Conservation (phyloP, 2,888 invertebrate species). For the Hypena proboscidalis region DNA sequence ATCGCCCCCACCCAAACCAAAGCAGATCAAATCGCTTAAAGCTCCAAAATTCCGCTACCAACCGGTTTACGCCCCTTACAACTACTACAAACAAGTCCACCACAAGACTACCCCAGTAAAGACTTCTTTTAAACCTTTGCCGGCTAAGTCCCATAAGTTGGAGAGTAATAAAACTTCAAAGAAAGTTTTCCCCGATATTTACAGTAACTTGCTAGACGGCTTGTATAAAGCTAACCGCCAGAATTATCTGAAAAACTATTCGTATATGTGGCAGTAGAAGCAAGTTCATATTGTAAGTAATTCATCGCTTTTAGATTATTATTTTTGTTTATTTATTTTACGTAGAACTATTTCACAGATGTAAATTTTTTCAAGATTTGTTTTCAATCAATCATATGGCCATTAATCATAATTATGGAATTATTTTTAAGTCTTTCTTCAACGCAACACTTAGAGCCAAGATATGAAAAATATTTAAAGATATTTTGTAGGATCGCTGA, state of each 20-base stretch:
- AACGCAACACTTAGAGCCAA: too few species aligned
- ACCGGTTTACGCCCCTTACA: slow-evolving; percentile 32
- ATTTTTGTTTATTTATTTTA: slow-evolving; percentile 2
- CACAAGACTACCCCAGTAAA: slow-evolving; percentile 15
- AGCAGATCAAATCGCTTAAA: slow-evolving; percentile 31
- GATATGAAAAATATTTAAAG: too few species aligned
- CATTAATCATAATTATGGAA: too few species aligned
- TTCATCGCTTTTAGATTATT: slow-evolving; percentile 20
- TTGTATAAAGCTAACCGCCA: slow-evolving; percentile 40
- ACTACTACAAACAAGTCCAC: slow-evolving; percentile 19
- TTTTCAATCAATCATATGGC: too few species aligned
- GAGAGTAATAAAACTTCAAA: slow-evolving; percentile 32
- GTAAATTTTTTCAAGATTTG: not conserved
- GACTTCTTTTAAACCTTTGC: slow-evolving; percentile 9
- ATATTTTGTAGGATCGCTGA: too few species aligned
- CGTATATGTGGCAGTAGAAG: slow-evolving; percentile 44
- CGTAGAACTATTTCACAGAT: not conserved
- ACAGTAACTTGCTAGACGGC: slow-evolving; percentile 46
- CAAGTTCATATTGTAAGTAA: slow-evolving; percentile 30
- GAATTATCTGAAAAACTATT: slow-evolving; percentile 22
- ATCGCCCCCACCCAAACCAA: slow-evolving; percentile 40
- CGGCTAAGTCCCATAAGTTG: slow-evolving; percentile 30
- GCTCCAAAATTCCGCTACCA: slow-evolving; percentile 34
- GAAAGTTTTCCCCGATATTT: slow-evolving; percentile 46
- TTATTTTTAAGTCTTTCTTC: too few species aligned